A percentile compares a stretch with the other conserved stretches of the same genome.
These are phyloP conservation scores for Phasia obesa DNA, from an alignment of 2,888 invertebrate species.

Conservation along the genomic window DNA sequence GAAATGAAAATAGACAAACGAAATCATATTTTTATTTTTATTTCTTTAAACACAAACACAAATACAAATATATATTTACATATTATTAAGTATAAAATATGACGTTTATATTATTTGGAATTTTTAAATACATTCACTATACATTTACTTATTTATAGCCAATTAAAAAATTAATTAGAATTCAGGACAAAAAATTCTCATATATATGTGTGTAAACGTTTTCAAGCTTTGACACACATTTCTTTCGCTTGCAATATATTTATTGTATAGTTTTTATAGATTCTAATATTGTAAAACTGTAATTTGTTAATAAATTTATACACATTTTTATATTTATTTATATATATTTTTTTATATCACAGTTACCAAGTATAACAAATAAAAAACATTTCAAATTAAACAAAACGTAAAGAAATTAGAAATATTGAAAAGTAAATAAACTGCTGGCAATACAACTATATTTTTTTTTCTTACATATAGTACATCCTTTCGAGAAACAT, in stretches of 20 bases:
- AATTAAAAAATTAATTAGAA: conserved; percentile 10
- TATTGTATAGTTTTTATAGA: background rate
- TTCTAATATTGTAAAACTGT: background rate
- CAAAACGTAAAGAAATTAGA: conserved; percentile 15
- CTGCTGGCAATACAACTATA: background rate
- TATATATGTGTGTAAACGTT: background rate
- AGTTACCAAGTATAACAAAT: conserved; percentile 57
- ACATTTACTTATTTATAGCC: conserved; percentile 22
- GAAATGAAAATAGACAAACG: no score
- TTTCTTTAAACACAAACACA: background rate
- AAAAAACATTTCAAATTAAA: conserved; percentile 24
- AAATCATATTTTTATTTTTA: no score
- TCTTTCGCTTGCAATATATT: background rate
- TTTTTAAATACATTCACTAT: conserved; percentile 11
- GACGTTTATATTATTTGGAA: conserved; percentile 6
- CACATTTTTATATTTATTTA: conserved; percentile 1
- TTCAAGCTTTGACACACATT: background rate
- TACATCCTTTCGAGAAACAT: conserved; percentile 24
- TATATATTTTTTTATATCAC: conserved; percentile 56
- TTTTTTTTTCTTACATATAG: background rate
- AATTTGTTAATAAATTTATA: background rate
- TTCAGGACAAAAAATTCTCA: no score
- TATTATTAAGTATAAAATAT: conserved; percentile 14
- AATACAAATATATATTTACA: background rate
- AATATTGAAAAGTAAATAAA: background rate